Evolutionary conservation across 2,113 vertebrate species (phyloP).

Genomic region (Malurus alboscapulatus): DNA sequence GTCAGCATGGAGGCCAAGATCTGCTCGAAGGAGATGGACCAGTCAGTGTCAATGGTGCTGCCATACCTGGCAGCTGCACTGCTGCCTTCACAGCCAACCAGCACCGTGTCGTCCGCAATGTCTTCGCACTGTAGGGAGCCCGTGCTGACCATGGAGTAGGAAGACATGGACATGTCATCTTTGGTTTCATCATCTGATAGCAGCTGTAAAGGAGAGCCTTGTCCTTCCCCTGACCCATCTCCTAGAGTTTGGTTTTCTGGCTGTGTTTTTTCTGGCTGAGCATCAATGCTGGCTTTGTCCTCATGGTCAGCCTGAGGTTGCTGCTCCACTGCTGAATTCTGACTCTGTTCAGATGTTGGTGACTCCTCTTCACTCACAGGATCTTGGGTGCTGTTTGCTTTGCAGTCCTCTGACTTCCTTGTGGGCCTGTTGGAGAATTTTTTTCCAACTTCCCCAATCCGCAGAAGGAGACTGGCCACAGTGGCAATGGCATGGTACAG

Average conservation of each 20-base stretch:
- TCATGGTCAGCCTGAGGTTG: constrained; percentile 43
- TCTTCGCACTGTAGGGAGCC: constrained; percentile 91
- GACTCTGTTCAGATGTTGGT: constrained; percentile 36
- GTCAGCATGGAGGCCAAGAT: constrained; percentile 94
- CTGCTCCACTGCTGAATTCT: constrained; percentile 46
- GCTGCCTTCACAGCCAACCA: constrained; percentile 77
- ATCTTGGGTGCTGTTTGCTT: constrained; percentile 22
- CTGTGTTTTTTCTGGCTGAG: constrained; percentile 38
- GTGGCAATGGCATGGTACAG: constrained; percentile 96
- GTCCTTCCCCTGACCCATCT: constrained; percentile 66
- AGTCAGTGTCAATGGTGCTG: constrained; percentile 84
- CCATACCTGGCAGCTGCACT: constrained; percentile 66
- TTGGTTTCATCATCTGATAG: constrained; percentile 85
- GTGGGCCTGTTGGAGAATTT: constrained; percentile 79
- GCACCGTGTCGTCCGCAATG: constrained; percentile 85
- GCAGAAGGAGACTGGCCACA: constrained; percentile 91
- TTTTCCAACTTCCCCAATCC: constrained; percentile 95
- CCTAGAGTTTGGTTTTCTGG: constrained; percentile 66
- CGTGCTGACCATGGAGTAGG: constrained; percentile 90
- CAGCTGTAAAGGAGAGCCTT: constrained; percentile 69
- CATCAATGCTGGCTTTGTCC: constrained; percentile 33
- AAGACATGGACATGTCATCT: constrained; percentile 92
- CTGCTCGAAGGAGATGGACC: constrained; percentile 97
- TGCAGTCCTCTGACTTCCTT: constrained; percentile 69
- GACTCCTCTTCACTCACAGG: constrained; percentile 61